Conservation (phyloP, 1,140 invertebrate genomes). For the Leptopilina clavipes region DNA sequence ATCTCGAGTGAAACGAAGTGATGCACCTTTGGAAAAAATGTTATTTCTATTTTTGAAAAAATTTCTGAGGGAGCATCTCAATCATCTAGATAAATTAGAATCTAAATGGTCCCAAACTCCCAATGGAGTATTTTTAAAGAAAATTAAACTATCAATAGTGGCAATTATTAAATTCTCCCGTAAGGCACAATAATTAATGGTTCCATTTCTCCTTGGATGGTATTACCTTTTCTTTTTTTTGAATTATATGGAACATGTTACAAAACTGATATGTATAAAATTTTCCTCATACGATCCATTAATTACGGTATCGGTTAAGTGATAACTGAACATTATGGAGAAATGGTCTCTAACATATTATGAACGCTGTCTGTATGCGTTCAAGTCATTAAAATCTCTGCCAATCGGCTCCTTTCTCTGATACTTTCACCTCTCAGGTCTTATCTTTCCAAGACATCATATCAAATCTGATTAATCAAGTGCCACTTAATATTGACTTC, state of each 20-base stretch:
- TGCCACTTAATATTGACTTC: too few relatives aligned
- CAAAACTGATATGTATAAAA: background rate
- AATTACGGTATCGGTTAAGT: slow-evolving; percentile 4
- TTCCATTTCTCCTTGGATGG: slow-evolving; percentile 45
- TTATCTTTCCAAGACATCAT: background rate
- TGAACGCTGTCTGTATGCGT: background rate
- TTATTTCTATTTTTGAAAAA: too few relatives aligned
- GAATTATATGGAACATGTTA: background rate
- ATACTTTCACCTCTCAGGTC: slow-evolving; percentile 4
- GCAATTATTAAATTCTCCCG: slow-evolving; percentile 19
- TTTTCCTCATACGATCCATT: slow-evolving; percentile 2
- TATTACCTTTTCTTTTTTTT: slow-evolving; percentile 39
- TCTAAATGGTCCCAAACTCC: too few relatives aligned
- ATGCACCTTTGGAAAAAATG: background rate
- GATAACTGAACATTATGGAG: slow-evolving; percentile 31
- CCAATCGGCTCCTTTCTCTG: slow-evolving; percentile 15
- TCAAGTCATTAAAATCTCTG: slow-evolving; percentile 13
- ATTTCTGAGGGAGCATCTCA: too few relatives aligned
- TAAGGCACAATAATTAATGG: slow-evolving; percentile 48
- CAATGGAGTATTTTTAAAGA: too few relatives aligned
- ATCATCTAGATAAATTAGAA: too few relatives aligned
- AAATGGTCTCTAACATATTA: background rate
- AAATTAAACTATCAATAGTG: too few relatives aligned
- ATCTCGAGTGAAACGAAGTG: background rate
- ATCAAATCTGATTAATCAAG: background rate